phyloP scores from a whole-genome alignment of 2,797 vertebrate genomes.

The Enteromius fasciolatus region DNA sequence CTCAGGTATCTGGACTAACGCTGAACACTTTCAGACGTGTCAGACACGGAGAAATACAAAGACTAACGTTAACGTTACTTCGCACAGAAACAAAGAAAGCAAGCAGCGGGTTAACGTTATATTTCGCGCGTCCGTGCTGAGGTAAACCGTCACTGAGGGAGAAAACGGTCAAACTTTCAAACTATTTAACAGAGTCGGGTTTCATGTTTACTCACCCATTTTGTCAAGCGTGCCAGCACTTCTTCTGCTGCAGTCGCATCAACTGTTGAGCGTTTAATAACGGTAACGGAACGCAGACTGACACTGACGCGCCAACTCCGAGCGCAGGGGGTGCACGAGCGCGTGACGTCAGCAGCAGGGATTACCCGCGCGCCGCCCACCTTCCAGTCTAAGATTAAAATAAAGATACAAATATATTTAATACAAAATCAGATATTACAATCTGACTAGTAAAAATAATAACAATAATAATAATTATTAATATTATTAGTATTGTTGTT shows the following conservation, averaged over 20 bases:
- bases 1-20: neutral
- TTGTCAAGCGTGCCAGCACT: constrained; percentile 43
- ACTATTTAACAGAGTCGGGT: neutral
- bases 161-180: neutral
- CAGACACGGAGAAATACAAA: neutral
- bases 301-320: constrained; percentile 38
- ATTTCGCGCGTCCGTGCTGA: neutral
- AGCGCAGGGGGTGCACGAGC: constrained; percentile 67
- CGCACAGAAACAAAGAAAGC: neutral
- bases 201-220: constrained; percentile 70
- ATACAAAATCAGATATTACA: neutral
- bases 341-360: constrained; percentile 74
- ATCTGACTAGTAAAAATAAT: neutral
- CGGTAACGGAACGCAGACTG: constrained; percentile 52
- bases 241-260: constrained; percentile 58
- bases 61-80: neutral
- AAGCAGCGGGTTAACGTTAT: neutral
- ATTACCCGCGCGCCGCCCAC: constrained; percentile 59
- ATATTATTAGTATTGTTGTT: neutral
- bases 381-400: neutral
- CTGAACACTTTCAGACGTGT: neutral
- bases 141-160: neutral
- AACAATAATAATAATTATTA: neutral
- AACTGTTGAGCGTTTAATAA: constrained; percentile 58
- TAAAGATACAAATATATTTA: neutral